Evolutionary conservation across 2,113 vertebrate genomes (phyloP).

Genomic region (Peromyscus leucopus): DNA sequence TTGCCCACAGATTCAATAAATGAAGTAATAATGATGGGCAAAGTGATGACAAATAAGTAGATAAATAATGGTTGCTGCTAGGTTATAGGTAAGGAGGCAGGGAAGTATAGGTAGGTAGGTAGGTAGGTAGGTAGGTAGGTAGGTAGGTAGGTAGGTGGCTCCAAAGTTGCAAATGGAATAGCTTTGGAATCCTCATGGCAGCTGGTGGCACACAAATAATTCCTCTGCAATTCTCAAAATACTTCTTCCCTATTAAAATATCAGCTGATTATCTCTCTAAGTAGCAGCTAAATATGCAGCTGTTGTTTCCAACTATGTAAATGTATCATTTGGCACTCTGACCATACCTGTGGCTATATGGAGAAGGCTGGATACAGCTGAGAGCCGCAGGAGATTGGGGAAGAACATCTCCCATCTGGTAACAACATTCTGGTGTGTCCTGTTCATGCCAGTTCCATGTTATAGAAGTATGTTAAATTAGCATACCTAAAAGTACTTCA

Average conservation of each 20-base stretch:
- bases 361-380: neutral
- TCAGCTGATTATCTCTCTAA: neutral
- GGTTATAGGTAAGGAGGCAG: neutral
- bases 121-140: too few species aligned
- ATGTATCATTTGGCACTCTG: neutral
- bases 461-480: neutral
- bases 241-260: conserved; percentile 6
- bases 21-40: neutral
- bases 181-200: neutral
- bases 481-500: neutral
- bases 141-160: neutral
- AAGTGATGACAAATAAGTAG: neutral
- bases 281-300: neutral
- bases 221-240: neutral
- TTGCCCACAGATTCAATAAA: neutral
- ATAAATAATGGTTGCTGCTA: neutral
- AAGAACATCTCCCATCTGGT: neutral
- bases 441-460: neutral
- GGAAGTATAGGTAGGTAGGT: neutral
- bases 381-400: too few species aligned
- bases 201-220: neutral
- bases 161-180: neutral
- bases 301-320: neutral
- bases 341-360: neutral
- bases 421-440: neutral